Base-by-base conservation (phyloP, 2,797 vertebrate genomes). In the Hozukius guyotensis region DNA sequence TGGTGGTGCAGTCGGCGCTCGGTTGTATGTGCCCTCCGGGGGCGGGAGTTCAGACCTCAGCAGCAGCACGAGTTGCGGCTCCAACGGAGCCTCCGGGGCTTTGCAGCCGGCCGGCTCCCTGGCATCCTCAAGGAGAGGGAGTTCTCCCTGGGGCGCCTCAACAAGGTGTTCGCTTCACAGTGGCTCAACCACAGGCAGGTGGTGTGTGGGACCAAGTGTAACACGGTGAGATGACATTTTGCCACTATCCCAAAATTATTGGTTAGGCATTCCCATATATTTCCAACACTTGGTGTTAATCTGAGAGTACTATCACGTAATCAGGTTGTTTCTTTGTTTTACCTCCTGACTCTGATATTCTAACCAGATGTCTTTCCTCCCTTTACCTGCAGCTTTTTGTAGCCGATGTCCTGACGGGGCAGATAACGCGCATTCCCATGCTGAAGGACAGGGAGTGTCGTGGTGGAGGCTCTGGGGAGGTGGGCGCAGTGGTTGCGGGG, bases 141-240 rank as follows among this genome's bases (percentile, higher is more conserved):
- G 89, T 99, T 99, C 91, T 96, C 97, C 20, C 96, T 99, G 1
- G 97, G 97, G 69, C 95, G 96, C 34, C 97, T 99, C 42, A 99
- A 99, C 92, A 99, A 99, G 94, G 99, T 99, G 72, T 99, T 99
- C 79, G 99, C 98, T 1, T 99, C 99, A 32, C 99, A 99, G 90
- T 99, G 98, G 98, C 95, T 99, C 86, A 99, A 99, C 94, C 97
- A 99, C 87, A 96, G 97, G 24, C 98, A 99, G 92, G 97, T 99
- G 88, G 98, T 99, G 76, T 99, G 98, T 70, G 98, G 98, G 88
- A 99, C 98, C 85, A 99, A 99, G 91, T 99, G 98, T 94, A 99
- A 99, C 91, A 99, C 98, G 83, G 99, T 99, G 89, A 97, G 97
- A 82, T 46, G 27, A 16, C 34, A 63, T 76, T 70, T 63, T 62